Base-by-base conservation (phyloP, 2,113 vertebrate species). In the Scomber colias region DNA sequence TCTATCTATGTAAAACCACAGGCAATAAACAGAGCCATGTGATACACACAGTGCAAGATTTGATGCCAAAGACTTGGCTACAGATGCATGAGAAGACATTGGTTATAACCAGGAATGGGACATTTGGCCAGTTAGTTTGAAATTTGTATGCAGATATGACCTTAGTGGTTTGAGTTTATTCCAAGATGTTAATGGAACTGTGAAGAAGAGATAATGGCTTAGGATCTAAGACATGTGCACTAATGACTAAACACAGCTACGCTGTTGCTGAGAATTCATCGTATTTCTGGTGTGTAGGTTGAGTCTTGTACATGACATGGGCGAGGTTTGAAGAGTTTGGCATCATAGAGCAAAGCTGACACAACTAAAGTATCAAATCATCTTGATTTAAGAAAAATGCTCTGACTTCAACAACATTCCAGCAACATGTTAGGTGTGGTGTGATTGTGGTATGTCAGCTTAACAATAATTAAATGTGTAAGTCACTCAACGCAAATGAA, bases 21-120 rank as follows among this genome's bases (percentile, higher is more conserved):
- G 76, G 72, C 76, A 72, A 81, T 85, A 87, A 83, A 87, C 81
- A 81, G 53, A 81, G 67, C 50, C 76, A 82, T 82, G 82, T 71
- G 78, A 89, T 82, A 69, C 83, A 69, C 79, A 80, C 77, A 67
- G 67, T 10, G 50, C 40, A 75, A 69, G 46, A 73, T 56, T 24
- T 75, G 75, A 83, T 71, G 61, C 80, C 75, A 83, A 67, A 50
- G 46, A 76, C 60, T 86, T 83, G 86, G 79, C 82, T 83, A 30
- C 57, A 12, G 16, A 81, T 13, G 27, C 50, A 60, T 49, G 56
- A 59, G 68, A 77, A 81, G 54, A 82, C 64, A 63, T 74, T 49
- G 61, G 64, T 84, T 63, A 24, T 70, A 74, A 82, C 30, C 65
- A 75, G 71, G 74, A 82, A 80, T 77, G 73, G 21, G 73, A 88